A percentile compares a stretch with the other conserved stretches of the same genome.
Evolutionary conservation across 1,140 invertebrate species (phyloP).

Genomic region (Bombyx mori): ASM3026992v2 NC_085119.1:16078001-16078500

Average conservation of each 20-base stretch:
- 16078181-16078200: too few species aligned
- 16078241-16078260: conserved; percentile 91
- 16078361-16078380: conserved; percentile 98
- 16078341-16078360: conserved; percentile 99
- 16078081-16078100: too few species aligned
- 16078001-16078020: too few species aligned
- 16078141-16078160: too few species aligned
- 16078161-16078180: too few species aligned
- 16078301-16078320: conserved; percentile 99
- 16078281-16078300: conserved; percentile 97
- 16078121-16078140: too few species aligned
- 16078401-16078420: conserved; percentile 97
- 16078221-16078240: too few species aligned
- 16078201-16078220: too few species aligned
- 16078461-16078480: conserved; percentile 98
- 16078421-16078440: conserved; percentile 99
- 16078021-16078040: too few species aligned
- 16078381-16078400: conserved; percentile 97
- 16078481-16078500: conserved; percentile 97
- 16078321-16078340: conserved; percentile 99
- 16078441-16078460: conserved; percentile 98
- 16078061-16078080: too few species aligned
- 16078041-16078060: too few species aligned
- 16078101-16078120: too few species aligned
- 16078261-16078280: conserved; percentile 99